Percentiles rank a stretch among this genome's conserved stretches.
These are phyloP conservation scores for Morphnarchus princeps DNA, from an alignment of 2,113 vertebrate species.

Conservation along the genomic window DNA sequence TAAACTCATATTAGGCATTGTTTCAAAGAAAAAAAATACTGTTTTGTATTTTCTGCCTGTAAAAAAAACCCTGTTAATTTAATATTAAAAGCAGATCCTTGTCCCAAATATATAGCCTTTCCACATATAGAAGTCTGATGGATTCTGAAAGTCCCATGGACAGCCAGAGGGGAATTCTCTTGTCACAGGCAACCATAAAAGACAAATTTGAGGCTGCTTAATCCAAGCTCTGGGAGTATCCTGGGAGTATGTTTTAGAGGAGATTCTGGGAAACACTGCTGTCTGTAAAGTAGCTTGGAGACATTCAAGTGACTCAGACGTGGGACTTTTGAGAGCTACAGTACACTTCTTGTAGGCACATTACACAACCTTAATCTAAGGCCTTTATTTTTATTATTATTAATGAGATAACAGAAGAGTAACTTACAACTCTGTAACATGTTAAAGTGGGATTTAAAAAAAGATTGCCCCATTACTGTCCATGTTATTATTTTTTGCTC, in stretches of 20 bases:
- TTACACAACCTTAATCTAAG: not conserved
- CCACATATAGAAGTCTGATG: not conserved
- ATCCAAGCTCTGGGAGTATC: not conserved
- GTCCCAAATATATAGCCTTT: not conserved
- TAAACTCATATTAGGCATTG: not conserved
- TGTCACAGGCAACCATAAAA: conserved; percentile 5
- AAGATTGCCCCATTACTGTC: not conserved
- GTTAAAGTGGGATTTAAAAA: not conserved
- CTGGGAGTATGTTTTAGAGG: not conserved
- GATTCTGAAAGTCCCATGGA: not conserved
- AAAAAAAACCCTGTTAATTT: not conserved
- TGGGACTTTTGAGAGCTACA: not conserved
- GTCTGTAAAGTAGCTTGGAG: not conserved
- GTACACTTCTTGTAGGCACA: not conserved
- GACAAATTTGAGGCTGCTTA: conserved; percentile 9
- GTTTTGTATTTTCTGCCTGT: not conserved
- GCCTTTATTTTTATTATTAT: not conserved
- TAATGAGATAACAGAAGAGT: not conserved
- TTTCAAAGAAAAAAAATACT: not conserved
- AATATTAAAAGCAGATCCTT: not conserved
- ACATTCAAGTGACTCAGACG: not conserved
- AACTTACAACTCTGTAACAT: not conserved
- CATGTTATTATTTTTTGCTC: not conserved
- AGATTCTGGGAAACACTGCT: not conserved
- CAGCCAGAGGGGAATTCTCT: not conserved